Evolutionary conservation across 2,888 invertebrate genomes (phyloP).

Genomic region (Arenicola marina): DNA sequence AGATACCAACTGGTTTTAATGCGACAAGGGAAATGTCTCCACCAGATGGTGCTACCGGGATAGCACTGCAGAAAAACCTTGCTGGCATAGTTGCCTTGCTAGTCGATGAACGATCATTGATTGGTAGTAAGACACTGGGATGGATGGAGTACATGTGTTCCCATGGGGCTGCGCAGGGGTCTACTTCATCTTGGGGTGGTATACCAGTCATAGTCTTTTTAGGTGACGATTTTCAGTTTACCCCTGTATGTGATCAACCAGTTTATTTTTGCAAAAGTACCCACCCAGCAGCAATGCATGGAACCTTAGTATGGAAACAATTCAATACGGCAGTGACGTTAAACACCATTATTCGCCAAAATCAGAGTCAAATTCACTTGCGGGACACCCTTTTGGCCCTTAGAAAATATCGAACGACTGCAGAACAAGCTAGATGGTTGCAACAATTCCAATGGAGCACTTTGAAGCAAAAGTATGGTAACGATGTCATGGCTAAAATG

Average conservation of each 20-base stretch:
- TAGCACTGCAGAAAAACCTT: neutral
- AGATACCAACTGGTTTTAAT: neutral
- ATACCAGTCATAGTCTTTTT: conserved; percentile 32
- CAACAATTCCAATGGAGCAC: conserved; percentile 25
- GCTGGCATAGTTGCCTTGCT: neutral
- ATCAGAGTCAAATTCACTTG: neutral
- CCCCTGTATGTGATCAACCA: conserved; percentile 23
- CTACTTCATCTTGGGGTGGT: conserved; percentile 23
- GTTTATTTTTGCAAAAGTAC: no score
- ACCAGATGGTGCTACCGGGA: neutral
- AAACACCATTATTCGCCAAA: conserved; percentile 22
- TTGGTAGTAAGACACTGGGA: conserved; percentile 3
- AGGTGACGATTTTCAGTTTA: conserved; percentile 27
- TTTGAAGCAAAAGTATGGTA: conserved; percentile 15
- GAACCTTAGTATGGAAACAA: conserved; percentile 26
- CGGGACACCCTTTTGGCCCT: conserved; percentile 8
- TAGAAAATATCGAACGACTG: conserved; percentile 9
- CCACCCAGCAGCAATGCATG: conserved; percentile 30
- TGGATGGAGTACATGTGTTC: conserved; percentile 12
- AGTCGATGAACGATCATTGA: conserved; percentile 5
- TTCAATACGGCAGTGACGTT: conserved; percentile 22
- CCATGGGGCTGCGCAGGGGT: conserved; percentile 10
- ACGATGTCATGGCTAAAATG: conserved; percentile 7
- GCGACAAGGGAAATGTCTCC: neutral
- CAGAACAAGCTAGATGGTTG: conserved; percentile 23